Evolutionary conservation across 2,797 vertebrate species (phyloP).

Genomic region (Sphenopsis melanotis): DNA sequence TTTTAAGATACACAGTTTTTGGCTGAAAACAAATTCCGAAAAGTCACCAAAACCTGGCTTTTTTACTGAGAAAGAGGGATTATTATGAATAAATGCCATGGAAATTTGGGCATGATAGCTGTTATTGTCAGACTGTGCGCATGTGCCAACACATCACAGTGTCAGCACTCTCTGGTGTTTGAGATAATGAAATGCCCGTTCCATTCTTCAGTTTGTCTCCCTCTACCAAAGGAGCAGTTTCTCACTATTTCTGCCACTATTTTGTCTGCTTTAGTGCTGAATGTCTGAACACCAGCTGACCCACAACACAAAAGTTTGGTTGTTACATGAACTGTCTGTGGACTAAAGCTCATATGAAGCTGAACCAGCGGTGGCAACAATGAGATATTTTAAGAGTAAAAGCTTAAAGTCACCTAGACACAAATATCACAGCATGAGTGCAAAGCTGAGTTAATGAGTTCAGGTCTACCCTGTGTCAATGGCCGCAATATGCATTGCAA

Average conservation of each 20-base stretch:
- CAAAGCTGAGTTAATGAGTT: neutral
- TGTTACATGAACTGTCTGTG: neutral
- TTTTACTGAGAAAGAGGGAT: neutral
- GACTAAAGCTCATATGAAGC: neutral
- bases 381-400: neutral
- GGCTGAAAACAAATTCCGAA: neutral
- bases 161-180: neutral
- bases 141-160: neutral
- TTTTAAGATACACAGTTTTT: neutral
- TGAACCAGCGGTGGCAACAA: neutral
- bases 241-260: neutral
- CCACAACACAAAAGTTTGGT: neutral
- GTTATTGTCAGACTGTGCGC: neutral
- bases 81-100: neutral
- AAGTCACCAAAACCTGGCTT: neutral
- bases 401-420: neutral
- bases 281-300: neutral
- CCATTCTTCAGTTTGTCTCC: neutral
- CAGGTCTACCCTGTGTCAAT: neutral
- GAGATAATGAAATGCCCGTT: neutral
- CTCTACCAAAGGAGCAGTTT: neutral
- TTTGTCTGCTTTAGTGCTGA: neutral
- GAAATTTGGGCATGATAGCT: neutral
- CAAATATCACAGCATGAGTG: neutral
- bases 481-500: neutral